A percentile compares a stretch with the other conserved stretches of the same genome.
These are phyloP conservation scores for Aspiorhynchus laticeps DNA, from an alignment of 2,113 vertebrate species.

Conservation along the genomic window DNA sequence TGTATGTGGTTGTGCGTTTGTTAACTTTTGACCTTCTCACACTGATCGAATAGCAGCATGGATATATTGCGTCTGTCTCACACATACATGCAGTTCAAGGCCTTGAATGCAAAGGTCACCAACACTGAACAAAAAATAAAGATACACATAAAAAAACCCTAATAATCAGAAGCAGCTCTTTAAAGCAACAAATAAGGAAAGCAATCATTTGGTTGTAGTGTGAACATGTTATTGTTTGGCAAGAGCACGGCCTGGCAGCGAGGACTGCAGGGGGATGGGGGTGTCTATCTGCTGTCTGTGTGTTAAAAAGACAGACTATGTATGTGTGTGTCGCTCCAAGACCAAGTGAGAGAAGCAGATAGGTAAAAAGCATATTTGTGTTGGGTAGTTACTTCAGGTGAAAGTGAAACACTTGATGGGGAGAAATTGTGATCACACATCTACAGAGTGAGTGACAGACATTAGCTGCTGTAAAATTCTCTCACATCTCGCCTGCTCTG, in stretches of 20 bases:
- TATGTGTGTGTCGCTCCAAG: conserved; percentile 3
- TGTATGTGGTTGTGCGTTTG: conserved; percentile 37
- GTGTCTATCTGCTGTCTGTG: neutral
- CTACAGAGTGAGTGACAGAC: conserved; percentile 80
- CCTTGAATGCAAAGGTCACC: neutral
- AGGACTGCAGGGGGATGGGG: conserved; percentile 45
- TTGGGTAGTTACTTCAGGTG: conserved; percentile 39
- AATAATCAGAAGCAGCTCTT: conserved; percentile 54
- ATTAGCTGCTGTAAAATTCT: conserved; percentile 82
- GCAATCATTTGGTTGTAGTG: conserved; percentile 71
- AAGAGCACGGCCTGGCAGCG: conserved; percentile 69
- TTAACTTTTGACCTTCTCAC: conserved; percentile 39
- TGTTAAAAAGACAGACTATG: neutral
- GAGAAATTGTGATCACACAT: conserved; percentile 70
- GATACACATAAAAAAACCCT: neutral
- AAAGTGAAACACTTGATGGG: conserved; percentile 72
- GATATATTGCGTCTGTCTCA: conserved; percentile 27
- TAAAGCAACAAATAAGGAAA: conserved; percentile 73
- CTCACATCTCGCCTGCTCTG: conserved; percentile 81
- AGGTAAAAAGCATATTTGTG: conserved; percentile 33
- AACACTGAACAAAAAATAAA: neutral
- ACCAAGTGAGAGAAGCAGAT: conserved; percentile 17
- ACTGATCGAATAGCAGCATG: conserved; percentile 58
- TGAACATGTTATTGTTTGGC: conserved; percentile 78
- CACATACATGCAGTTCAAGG: neutral